Base-by-base conservation (phyloP, 2,797 vertebrate genomes). In the Margarornis squamiger region DNA sequence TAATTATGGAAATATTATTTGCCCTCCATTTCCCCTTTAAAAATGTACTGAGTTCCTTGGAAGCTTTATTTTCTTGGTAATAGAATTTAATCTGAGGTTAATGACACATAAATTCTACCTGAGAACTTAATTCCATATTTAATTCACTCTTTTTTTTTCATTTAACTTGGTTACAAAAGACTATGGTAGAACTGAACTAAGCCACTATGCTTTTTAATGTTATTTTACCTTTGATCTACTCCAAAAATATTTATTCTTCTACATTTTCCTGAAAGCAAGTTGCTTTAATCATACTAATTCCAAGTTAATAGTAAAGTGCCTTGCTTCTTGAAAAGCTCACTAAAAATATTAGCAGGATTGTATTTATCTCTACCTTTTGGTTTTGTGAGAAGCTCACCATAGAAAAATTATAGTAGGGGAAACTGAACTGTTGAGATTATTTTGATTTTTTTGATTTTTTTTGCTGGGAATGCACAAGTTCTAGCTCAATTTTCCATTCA, bases 1-100 rank as follows among this genome's bases (percentile, higher is more conserved):
- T 93, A 97, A 92, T 97, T 97, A 93, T 51, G 88, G 75, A 96
- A 97, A 91, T 96, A 96, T 88, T 94, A 90, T 96, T 96, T 97
- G 80, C 55, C 79, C 67, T 96, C 66, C 66, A 87, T 96, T 95
- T 96, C 87, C 75, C 94, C 86, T 95, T 95, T 94, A 96, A 96
- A 90, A 96, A 76, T 77, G 16, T 95, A 88, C 91, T 58, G 45
- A 27, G 5, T 75, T 58, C 51, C 19, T 58, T 93, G 51, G 57
- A 96, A 89, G 74, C 70, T 94, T 95, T 95, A 95, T 95, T 96
- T 97, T 91, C 83, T 85, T 90, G 27, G 67, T 94, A 96, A 97
- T 96, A 94, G 46, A 92, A 96, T 96, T 88, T 96, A 97, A 96
- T 93, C 43, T 92, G 89, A 94, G 51, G 81, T 90, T 93, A 94